Conservation (phyloP, 1,140 invertebrate genomes). For the Sycobia sp. region DNA sequence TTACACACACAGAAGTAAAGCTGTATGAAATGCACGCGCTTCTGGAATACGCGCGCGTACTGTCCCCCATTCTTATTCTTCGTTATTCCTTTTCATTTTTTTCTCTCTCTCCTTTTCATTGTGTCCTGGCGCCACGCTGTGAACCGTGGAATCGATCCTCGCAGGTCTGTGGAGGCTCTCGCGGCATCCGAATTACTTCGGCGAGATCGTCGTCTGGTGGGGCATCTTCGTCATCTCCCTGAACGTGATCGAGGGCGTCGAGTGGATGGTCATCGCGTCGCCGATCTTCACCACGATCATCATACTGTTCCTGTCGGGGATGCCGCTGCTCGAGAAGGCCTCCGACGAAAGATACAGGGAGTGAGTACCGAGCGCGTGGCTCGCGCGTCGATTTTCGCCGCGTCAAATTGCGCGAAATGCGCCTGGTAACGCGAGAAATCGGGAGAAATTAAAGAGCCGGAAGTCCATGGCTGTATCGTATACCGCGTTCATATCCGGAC, state of each 20-base stretch:
- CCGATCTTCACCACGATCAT: constrained; percentile 88
- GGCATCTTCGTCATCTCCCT: constrained; percentile 89
- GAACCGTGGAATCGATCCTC: constrained; percentile 27
- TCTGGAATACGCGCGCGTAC: neutral
- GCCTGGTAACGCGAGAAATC: too few species aligned
- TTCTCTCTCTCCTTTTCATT: neutral
- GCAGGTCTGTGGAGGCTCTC: constrained; percentile 84
- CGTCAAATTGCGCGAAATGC: too few species aligned
- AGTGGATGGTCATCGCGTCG: constrained; percentile 85
- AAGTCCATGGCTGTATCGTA: too few species aligned
- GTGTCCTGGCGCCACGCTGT: too few species aligned
- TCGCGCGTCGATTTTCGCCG: too few species aligned
- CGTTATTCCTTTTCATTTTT: neutral
- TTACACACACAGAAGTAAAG: too few species aligned
- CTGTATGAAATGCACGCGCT: neutral
- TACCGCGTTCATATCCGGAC: too few species aligned
- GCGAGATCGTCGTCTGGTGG: constrained; percentile 93
- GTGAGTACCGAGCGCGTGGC: constrained; percentile 69
- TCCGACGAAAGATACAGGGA: constrained; percentile 86
- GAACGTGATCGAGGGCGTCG: constrained; percentile 79
- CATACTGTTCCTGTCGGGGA: constrained; percentile 86
- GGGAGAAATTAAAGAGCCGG: too few species aligned
- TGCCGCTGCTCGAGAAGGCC: constrained; percentile 82
- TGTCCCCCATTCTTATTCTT: neutral
- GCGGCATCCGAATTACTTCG: constrained; percentile 94